phyloP scores from a whole-genome alignment of 1,140 invertebrate genomes.

The Camponotus pennsylvanicus region DNA sequence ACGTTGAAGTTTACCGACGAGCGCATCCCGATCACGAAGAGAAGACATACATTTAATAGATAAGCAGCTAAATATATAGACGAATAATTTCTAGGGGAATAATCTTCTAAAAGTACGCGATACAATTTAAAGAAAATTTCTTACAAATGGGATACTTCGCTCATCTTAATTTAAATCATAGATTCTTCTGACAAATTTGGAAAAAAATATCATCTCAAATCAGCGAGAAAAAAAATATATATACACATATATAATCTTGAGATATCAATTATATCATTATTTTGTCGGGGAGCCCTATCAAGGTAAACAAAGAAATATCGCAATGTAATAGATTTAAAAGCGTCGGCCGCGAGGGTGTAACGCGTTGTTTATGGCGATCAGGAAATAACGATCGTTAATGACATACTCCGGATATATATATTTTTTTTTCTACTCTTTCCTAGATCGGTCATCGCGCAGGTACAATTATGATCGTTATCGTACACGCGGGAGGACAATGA shows the following conservation, averaged over 20 bases:
- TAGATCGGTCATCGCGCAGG: constrained; percentile 23
- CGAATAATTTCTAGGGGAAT: background rate
- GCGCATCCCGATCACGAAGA: constrained; percentile 27
- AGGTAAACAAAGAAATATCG: background rate
- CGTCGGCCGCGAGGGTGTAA: constrained; percentile 12
- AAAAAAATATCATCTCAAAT: background rate
- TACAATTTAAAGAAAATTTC: background rate
- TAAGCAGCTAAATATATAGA: background rate
- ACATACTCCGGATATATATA: constrained; percentile 21
- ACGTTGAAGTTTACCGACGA: constrained; percentile 85
- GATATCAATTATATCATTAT: background rate
- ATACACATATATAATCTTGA: background rate
- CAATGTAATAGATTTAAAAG: constrained; percentile 48
- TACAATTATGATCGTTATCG: constrained; percentile 70
- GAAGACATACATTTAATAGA: constrained; percentile 11
- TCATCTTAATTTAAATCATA: background rate
- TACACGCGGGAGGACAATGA: constrained; percentile 27
- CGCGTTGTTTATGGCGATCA: constrained; percentile 38
- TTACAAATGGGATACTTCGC: background rate
- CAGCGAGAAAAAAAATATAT: background rate
- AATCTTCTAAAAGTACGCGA: background rate
- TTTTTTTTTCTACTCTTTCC: constrained; percentile 29
- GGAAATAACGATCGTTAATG: constrained; percentile 63
- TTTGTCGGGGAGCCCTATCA: background rate
- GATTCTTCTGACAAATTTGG: constrained; percentile 20